Evolutionary conservation across 2,888 invertebrate genomes (phyloP).

Genomic region (Drymonia ruficornis): DNA sequence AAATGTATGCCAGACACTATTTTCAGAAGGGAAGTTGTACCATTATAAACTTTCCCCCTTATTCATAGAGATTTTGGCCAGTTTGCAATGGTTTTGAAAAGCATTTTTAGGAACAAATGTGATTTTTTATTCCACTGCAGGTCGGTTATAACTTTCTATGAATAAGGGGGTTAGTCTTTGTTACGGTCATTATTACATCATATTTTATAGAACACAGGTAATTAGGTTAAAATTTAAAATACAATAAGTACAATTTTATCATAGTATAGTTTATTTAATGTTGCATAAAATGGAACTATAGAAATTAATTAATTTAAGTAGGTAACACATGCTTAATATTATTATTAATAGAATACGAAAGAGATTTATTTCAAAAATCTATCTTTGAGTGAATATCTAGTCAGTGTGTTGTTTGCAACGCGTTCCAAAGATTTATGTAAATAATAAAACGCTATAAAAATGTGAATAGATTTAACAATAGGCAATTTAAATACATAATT

Average conservation of each 20-base stretch:
- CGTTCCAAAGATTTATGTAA: conserved; percentile 82
- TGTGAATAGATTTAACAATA: conserved; percentile 14
- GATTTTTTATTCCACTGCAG: too few relatives aligned
- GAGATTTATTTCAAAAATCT: conserved; percentile 17
- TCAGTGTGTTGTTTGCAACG: conserved; percentile 81
- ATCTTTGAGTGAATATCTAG: conserved; percentile 76
- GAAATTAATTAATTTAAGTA: conserved; percentile 29
- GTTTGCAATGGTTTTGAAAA: too few relatives aligned
- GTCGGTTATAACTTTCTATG: too few relatives aligned
- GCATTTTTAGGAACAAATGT: too few relatives aligned
- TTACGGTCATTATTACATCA: too few relatives aligned
- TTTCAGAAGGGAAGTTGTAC: neutral
- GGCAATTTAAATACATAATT: conserved; percentile 8
- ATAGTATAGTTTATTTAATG: conserved; percentile 7
- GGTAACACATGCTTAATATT: conserved; percentile 16
- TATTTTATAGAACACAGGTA: too few relatives aligned
- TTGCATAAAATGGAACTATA: conserved; percentile 35
- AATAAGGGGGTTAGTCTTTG: too few relatives aligned
- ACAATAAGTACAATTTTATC: neutral
- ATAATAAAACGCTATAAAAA: conserved; percentile 69
- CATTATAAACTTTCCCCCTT: too few relatives aligned
- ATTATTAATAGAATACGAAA: conserved; percentile 9
- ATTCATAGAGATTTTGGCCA: too few relatives aligned
- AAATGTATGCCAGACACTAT: neutral
- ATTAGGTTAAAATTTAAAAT: too few relatives aligned